These are phyloP conservation scores for Pan paniscus DNA, from an alignment of 2,113 vertebrate species.

Conservation along the genomic window DNA sequence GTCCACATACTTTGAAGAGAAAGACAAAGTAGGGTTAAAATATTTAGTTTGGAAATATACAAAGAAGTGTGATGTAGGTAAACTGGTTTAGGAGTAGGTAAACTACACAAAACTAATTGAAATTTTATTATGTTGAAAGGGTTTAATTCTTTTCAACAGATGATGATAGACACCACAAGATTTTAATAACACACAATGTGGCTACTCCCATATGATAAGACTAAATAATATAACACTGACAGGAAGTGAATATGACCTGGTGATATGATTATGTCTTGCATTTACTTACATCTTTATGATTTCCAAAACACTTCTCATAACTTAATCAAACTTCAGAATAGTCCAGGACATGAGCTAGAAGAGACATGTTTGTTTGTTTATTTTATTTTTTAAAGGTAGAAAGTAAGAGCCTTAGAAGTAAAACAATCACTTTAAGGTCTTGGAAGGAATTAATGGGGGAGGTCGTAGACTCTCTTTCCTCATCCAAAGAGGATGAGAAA, in stretches of 20 bases:
- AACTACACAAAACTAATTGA: background rate
- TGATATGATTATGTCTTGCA: background rate
- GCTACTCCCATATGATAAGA: background rate
- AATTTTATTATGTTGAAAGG: background rate
- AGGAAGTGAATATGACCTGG: background rate
- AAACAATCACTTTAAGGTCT: background rate
- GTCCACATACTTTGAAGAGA: background rate
- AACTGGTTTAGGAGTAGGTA: background rate
- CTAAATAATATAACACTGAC: background rate
- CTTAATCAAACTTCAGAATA: background rate
- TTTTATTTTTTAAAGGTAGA: background rate
- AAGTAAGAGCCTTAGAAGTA: slow-evolving; percentile 46
- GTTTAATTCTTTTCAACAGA: background rate
- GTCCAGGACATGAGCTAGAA: background rate
- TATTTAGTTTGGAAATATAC: background rate
- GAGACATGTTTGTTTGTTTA: background rate
- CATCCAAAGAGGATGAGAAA: background rate
- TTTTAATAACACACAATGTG: background rate
- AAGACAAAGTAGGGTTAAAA: background rate
- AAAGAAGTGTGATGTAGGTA: background rate
- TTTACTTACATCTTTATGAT: slow-evolving; percentile 15
- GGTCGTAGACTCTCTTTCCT: background rate
- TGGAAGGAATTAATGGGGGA: background rate
- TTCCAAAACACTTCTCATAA: background rate
- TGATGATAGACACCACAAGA: background rate